Evolutionary conservation across 1,140 invertebrate genomes (phyloP).

Genomic region (Alviniconcha marisindica): DNA sequence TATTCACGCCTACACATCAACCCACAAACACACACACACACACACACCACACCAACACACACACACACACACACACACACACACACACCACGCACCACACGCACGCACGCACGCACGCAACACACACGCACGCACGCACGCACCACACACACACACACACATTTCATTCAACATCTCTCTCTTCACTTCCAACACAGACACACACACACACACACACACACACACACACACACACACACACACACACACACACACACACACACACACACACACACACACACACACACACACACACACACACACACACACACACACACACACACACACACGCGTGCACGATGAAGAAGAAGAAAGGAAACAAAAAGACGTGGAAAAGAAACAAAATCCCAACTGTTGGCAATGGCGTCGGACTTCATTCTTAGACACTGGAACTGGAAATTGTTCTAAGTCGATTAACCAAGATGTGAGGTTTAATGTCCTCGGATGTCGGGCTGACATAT

Average conservation of each 20-base stretch:
- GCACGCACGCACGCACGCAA: conserved; percentile 1
- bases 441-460: no score
- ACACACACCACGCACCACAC: conserved; percentile 1
- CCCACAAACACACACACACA: no score
- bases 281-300: conserved; percentile 22
- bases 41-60: no score
- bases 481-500: no score
- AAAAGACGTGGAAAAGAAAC: no score
- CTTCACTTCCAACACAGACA: conserved; percentile 8
- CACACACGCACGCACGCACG: conserved; percentile 1
- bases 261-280: conserved; percentile 13
- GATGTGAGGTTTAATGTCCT: no score
- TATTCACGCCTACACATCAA: no score
- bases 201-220: conserved; percentile 19
- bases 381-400: no score
- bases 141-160: conserved; percentile 26
- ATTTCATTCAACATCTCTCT: no score
- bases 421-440: no score
- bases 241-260: neutral
- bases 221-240: neutral
- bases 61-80: neutral
- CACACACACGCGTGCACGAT: neutral
- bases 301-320: conserved; percentile 22
- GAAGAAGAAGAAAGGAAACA: no score
- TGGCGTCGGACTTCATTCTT: no score